These are phyloP conservation scores for Centrocercus urophasianus DNA, from an alignment of 2,113 vertebrate species.

Conservation along the genomic window DNA sequence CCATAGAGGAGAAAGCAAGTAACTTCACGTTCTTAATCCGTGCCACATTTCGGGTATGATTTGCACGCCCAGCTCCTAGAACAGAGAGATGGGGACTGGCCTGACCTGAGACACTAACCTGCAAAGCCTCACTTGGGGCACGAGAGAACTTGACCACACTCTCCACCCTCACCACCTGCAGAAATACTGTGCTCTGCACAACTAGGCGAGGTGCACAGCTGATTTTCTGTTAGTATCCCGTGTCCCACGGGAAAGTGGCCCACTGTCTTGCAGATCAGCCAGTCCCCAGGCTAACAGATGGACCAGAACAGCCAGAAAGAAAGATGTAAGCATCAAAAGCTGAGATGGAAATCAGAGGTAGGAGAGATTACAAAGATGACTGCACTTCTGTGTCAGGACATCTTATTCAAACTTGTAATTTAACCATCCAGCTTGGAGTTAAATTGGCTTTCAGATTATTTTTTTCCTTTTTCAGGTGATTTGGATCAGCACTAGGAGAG, in stretches of 20 bases:
- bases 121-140: neutral
- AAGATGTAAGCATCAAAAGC: neutral
- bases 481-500: neutral
- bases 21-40: neutral
- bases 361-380: neutral
- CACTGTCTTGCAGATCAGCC: neutral
- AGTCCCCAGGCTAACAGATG: neutral
- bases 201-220: neutral
- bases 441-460: neutral
- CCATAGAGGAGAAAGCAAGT: neutral
- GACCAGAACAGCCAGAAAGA: neutral
- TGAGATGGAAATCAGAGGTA: constrained; percentile 11
- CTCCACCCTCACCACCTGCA: neutral
- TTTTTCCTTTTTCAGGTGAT: neutral
- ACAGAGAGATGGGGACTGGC: neutral
- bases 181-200: neutral
- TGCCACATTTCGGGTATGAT: neutral
- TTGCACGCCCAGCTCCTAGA: neutral
- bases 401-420: constrained; percentile 36
- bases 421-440: neutral
- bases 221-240: rapidly evolving
- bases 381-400: constrained; percentile 18
- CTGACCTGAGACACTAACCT: neutral
- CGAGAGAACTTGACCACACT: rapidly evolving
- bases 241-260: rapidly evolving